Evolutionary conservation across 1,140 invertebrate genomes (phyloP), one percentile per base, ranked within the genome.

Genomic region (Mycetomoellerius zeteki): DNA sequence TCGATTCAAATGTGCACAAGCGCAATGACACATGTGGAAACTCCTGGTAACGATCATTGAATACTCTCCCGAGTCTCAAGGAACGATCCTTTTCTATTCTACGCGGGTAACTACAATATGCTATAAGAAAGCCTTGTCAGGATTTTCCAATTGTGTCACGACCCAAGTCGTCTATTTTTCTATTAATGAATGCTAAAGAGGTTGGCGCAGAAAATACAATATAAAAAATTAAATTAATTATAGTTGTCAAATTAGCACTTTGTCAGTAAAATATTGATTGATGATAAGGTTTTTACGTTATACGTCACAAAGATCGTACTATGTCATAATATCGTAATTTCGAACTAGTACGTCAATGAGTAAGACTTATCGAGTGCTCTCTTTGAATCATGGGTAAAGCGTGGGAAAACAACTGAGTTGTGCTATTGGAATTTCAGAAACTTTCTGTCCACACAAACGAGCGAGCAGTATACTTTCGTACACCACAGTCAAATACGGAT

Each of bases 101-200:
- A 64, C 37, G 47, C 33, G 30, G 16, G 27, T 52, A 81, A 77
- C 19, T 47, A 64, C 24, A 47, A 21, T 52, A 43, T 12, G 5
- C 12, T 60, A 73, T 21, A 71, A 47, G 73, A 90, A 64, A 86
- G 27, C 14, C 33, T 62, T 14, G 56, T 30, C 3, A 82, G 89
- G 89, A 85, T 78, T 90, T 90, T 87, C 89, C 89, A 89, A 87
- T 84, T 80, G 21, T 89, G 85, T 87, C 89, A 90, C 52, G 43
- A 27, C 2, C n/a, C 16, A 85, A 16, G 4, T 67, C 16, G 4
- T 67, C 16, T 50, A 56, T 76, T 76, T 81, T 82, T 65, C 27
- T 37, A 50, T 50, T 33, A 73, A 75, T 71, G 8, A 62, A n/a
- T 50, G n/a, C 10, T 54, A 50, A 47, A 75, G 5, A 50, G 24